Evolutionary conservation across 2,888 invertebrate genomes (phyloP), one percentile per base, ranked within the genome.

Genomic region (Latrodectus hesperus): DNA sequence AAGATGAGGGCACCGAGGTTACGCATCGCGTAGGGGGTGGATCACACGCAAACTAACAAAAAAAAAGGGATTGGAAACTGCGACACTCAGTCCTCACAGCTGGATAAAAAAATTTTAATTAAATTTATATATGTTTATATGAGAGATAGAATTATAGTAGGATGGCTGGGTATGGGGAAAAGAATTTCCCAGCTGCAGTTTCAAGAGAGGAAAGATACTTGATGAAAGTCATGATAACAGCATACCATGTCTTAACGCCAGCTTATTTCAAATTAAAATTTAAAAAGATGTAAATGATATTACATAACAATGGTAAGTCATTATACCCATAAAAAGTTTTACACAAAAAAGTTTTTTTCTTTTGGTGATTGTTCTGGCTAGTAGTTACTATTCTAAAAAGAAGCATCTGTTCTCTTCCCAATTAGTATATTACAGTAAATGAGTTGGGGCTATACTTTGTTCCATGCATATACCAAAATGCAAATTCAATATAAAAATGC

Each of bases 91-190:
- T 76, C 72, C 78, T 78, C 84, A 73, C 84, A 84, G 84, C 77
- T 78, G 84, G 84, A 84, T 77, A 78, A 84, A 84, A 22, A 84
- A 84, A 77, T 38, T 38, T 84, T 84, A 84, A 84, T 84, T 78
- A 84, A 84, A 77, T 76, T 83, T 83, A 71, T 60, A 60, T 60
- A 14, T 60, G 10, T 60, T 60, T 60, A 12, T 60, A 60, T n/a
- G 60, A 60, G 60, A 60, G 60, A 60, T 60, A 60, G n/a, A 60
- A 78, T 65, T 77, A 72, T 77, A 78, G 84, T 77, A 78, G 84
- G 84, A 22, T 71, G 84, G 78, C 51, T 38, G 16, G 60, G 53
- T 68, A 71, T 49, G 65, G 67, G 17, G 49, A 22, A n/a, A 74
- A 73, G 49, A 53, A 51, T 60, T 74, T 75, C 67, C n/a, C 22